Evolutionary conservation across 92 coral and sea anemone genomes (phyloP), one percentile per base, ranked within the genome.

Genomic region (Heteractis magnifica): DNA sequence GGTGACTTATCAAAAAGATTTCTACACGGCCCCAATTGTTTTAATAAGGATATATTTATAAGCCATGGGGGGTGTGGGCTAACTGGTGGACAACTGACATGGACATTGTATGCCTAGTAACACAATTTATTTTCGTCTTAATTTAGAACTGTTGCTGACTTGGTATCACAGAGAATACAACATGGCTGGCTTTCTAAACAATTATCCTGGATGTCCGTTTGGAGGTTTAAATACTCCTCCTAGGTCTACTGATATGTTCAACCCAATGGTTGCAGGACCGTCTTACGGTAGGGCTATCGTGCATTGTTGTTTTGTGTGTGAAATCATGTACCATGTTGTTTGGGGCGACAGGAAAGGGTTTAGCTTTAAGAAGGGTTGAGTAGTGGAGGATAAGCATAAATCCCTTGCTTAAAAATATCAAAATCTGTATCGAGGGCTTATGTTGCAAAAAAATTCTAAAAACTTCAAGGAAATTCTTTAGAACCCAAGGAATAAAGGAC

Each of bases 181-280:
- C 74, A 94, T 94, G 98, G 98, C 98, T 77, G 95, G 98, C 53
- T 94, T 94, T 77, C 87, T 94, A 65, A 94, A 94, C 87, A 94
- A 94, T 75, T 94, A 94, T 78, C 94, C 98, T 56, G 93, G 95
- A 0, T 94, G 91, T 81, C 91, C 98, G 5, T 84, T 94, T 26
- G 91, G 91, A 34, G 94, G 93, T 10, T 85, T 93, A 0, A 93
- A 94, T 81, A 87, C 92, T 89, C 95, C 93, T 68, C 95, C 98
- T 11, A 85, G 98, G 71, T 82, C 88, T 80, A 86, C 92, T 4
- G 98, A 94, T 53, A 89, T 94, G 95, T 94, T 88, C 76, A 89
- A 87, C 11, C 94, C 95, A 1, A 94, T 94, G 98, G 94, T 94
- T 7, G 88, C 95, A 53, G 91, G 88, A 8, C 84, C 91, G 16